Conservation (phyloP, 2,888 invertebrate genomes). For the Limnephilus auricula region DNA sequence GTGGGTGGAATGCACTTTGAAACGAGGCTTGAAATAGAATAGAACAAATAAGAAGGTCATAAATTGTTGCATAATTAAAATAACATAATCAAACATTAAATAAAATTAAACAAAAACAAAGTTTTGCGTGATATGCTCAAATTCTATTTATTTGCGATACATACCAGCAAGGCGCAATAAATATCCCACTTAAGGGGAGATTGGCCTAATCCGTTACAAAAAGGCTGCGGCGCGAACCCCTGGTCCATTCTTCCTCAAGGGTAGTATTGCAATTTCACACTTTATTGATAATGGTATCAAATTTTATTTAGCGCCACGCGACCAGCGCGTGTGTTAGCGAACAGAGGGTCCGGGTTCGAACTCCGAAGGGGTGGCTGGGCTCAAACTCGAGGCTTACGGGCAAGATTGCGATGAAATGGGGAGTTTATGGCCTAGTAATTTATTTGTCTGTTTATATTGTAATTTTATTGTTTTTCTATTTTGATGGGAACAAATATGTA, state of each 20-base stretch:
- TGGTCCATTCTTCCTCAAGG: neutral
- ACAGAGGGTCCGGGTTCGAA: conserved; percentile 27
- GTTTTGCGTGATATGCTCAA: neutral
- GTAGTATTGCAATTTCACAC: conserved; percentile 64
- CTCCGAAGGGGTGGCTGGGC: conserved; percentile 15
- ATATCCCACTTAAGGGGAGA: conserved; percentile 17
- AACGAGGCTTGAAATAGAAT: neutral
- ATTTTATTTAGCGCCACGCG: conserved; percentile 65
- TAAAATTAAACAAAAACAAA: neutral
- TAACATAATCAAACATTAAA: too few relatives aligned
- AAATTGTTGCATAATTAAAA: too few relatives aligned
- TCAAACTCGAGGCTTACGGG: neutral
- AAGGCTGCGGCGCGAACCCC: neutral
- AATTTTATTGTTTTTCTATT: conserved; percentile 33
- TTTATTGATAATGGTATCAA: conserved; percentile 66
- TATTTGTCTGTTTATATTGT: conserved; percentile 47
- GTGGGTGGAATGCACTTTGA: neutral
- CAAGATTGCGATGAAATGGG: conserved; percentile 10
- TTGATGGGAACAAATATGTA: neutral
- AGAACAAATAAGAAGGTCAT: neutral
- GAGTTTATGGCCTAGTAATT: conserved; percentile 11
- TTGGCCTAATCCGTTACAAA: conserved; percentile 32
- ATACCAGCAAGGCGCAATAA: neutral
- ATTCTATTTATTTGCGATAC: neutral
- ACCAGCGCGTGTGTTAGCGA: conserved; percentile 61